These are phyloP conservation scores for Scrobipalpa atriplicella DNA, from an alignment of 2,888 invertebrate species.

Conservation along the genomic window DNA sequence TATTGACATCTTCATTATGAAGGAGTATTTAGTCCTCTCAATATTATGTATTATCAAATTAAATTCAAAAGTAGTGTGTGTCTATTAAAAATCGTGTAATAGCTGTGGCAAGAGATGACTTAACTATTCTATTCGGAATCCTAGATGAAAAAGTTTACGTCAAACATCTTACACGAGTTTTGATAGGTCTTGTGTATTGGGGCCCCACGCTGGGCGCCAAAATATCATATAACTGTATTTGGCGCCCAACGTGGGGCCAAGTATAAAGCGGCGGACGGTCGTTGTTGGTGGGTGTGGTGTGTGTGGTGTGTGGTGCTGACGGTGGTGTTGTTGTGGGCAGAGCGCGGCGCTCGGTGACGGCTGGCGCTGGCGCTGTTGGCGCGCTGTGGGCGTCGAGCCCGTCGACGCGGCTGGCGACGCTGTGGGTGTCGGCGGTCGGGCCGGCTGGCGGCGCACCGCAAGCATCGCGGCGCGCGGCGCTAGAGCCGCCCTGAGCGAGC, in stretches of 20 bases:
- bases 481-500: slow-evolving; percentile 76
- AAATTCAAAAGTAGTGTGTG: background rate
- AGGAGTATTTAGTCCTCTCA: background rate
- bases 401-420: slow-evolving; percentile 57
- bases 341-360: slow-evolving; percentile 58
- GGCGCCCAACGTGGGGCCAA: slow-evolving; percentile 26
- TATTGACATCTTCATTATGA: slow-evolving; percentile 1
- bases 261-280: background rate
- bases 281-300: no score
- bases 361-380: slow-evolving; percentile 52
- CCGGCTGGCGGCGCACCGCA: slow-evolving; percentile 66
- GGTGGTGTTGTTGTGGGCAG: slow-evolving; percentile 28
- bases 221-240: background rate
- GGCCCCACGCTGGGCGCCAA: slow-evolving; percentile 8
- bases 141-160: no score
- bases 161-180: background rate
- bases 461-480: slow-evolving; percentile 82
- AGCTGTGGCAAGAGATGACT: no score
- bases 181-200: background rate
- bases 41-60: background rate
- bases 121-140: no score
- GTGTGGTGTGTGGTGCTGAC: background rate
- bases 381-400: slow-evolving; percentile 28
- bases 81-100: background rate
- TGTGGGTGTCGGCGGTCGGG: slow-evolving; percentile 50